Base-by-base conservation (phyloP, 1,140 invertebrate genomes). In the Drosophila malerkotliana region DNA sequence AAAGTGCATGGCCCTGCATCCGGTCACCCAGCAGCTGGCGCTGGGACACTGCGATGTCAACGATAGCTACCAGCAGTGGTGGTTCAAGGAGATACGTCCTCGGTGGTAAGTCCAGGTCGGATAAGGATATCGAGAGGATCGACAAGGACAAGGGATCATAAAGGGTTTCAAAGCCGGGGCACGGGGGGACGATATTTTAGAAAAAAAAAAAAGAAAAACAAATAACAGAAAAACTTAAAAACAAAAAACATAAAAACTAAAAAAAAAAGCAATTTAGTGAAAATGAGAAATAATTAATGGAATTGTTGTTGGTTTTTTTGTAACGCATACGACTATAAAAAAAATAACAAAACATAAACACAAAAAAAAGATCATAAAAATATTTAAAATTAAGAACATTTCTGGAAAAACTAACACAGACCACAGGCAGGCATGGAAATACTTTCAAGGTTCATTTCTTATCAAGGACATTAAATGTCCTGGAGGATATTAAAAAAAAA, bases 21-120 rank as follows among this genome's bases (percentile, higher is more conserved):
- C 97, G 0, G 94, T 96, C 90, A 95, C 95, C n/a, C 94, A 95
- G 60, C 95, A 95, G 52, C 90, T 98, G 8, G 95, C 95, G 12
- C 91, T 98, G 47, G 94, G 95, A 77, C 95, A 95, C 1, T 98
- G 97, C 92, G 97, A 98, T 92, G 92, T 94, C 24, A 95, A 96
- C 75, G 97, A 98, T 91, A 96, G 95, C 34, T 97, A 96, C 92
- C 97, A 98, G 78, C 96, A 98, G 87, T 98, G 97, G 97, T 94
- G 93, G 39, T 98, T 97, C 90, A 94, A 95, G 81, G 94, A 96
- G 90, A 95, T 97, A 55, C 94, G 95, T 47, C 90, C 90, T 34
- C 79, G 63, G 24, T 91, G 87, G 81, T 88, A 87, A 69, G 44
- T 41, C 18, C 69, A 12, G 30, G 34, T 15, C 39, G 41, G 37